Percentiles rank a stretch among this genome's conserved stretches.
Conservation (phyloP, 2,113 vertebrate species). For the Leiothrix lutea region DNA sequence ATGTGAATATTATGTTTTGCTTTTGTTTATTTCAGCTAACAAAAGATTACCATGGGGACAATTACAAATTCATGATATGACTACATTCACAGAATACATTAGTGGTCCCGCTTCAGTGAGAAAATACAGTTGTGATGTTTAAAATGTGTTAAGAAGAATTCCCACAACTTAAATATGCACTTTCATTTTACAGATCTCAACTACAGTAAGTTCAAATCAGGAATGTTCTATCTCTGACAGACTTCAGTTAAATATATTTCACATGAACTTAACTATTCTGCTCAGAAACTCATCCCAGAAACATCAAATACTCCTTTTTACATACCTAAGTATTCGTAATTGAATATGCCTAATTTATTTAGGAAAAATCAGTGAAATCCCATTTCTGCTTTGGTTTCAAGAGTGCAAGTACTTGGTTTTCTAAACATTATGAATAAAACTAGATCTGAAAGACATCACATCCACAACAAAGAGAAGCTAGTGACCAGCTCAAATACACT, state of each 20-base stretch:
- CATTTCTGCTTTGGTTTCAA: conserved; percentile 34
- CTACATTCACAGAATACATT: conserved; percentile 52
- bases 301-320: conserved; percentile 21
- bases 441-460: conserved; percentile 71
- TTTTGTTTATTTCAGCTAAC: conserved; percentile 62
- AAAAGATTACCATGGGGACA: conserved; percentile 56
- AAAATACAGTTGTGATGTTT: conserved; percentile 46
- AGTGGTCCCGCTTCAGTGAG: background rate
- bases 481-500: conserved; percentile 74
- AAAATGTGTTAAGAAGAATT: conserved; percentile 43
- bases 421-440: conserved; percentile 52
- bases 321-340: conserved; percentile 29
- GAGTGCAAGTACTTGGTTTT: conserved; percentile 47
- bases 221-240: background rate
- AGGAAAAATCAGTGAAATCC: conserved; percentile 28
- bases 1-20: conserved; percentile 27
- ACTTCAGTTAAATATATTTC: background rate
- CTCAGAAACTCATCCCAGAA: background rate
- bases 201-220: conserved; percentile 13
- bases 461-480: conserved; percentile 74
- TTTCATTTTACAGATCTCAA: background rate
- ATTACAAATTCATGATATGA: conserved; percentile 64
- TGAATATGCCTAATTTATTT: conserved; percentile 49
- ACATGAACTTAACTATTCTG: background rate
- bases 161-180: conserved; percentile 50